Evolutionary conservation across 1,140 invertebrate species (phyloP).

Genomic region (Pseudomyrmex flavicornis): DNA sequence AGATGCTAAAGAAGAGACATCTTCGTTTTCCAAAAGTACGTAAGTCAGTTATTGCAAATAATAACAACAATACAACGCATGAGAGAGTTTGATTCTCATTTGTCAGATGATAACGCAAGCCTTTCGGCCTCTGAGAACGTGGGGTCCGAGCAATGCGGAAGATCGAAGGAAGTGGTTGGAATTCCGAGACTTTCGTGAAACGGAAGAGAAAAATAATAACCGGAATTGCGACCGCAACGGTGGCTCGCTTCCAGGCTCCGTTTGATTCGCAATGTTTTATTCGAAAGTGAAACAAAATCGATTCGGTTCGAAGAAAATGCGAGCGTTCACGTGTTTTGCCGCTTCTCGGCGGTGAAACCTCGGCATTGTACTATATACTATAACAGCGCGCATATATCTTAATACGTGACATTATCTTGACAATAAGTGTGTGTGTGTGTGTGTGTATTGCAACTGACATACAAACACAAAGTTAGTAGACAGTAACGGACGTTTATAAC

Average conservation of each 20-base stretch:
- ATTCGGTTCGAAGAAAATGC: background rate
- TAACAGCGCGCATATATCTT: background rate
- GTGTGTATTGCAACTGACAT: no score
- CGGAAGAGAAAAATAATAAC: slow-evolving; percentile 12
- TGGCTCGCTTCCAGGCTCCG: background rate
- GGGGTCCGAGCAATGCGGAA: slow-evolving; percentile 72
- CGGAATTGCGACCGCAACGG: background rate
- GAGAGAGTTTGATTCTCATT: slow-evolving; percentile 14
- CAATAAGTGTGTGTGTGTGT: no score
- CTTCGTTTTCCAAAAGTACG: slow-evolving; percentile 34
- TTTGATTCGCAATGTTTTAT: background rate
- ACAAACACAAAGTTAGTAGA: no score
- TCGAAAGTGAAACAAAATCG: background rate
- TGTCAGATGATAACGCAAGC: slow-evolving; percentile 72
- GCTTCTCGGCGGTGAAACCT: no score
- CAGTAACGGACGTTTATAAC: no score
- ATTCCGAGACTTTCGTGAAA: slow-evolving; percentile 46
- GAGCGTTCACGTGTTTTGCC: no score
- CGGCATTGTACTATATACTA: no score
- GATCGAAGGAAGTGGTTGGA: slow-evolving; percentile 72
- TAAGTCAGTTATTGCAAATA: background rate
- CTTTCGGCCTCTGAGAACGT: slow-evolving; percentile 70
- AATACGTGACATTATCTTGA: background rate
- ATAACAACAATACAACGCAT: no score
- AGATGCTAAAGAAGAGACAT: slow-evolving; percentile 57